These are phyloP conservation scores for Pemphigus obesinymphae DNA, from an alignment of 1,140 invertebrate species.

Conservation along the genomic window DNA sequence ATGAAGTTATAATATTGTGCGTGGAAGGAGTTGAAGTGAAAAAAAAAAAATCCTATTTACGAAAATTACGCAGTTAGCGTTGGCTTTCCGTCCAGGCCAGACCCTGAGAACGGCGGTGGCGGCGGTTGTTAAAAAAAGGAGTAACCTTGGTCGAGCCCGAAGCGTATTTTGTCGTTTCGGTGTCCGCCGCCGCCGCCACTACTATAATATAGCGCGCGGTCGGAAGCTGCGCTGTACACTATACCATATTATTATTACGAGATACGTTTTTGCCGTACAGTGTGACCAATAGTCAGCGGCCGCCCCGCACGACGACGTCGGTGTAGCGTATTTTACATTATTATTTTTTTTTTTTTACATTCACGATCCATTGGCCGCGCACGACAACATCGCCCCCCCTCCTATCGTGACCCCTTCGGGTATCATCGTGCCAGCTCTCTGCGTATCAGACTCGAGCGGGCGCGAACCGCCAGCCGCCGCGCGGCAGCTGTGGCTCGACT, in stretches of 20 bases:
- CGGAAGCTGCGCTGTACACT: background rate
- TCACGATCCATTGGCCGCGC: slow-evolving; percentile 18
- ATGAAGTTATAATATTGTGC: too few species aligned
- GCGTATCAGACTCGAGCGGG: background rate
- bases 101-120: background rate
- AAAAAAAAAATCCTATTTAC: slow-evolving; percentile 5
- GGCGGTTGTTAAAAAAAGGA: background rate
- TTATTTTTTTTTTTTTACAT: too few species aligned
- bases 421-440: too few species aligned
- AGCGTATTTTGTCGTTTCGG: slow-evolving; percentile 16
- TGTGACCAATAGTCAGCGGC: slow-evolving; percentile 13
- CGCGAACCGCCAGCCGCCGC: background rate
- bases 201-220: background rate
- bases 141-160: slow-evolving; percentile 24
- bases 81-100: background rate
- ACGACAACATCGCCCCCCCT: slow-evolving; percentile 8
- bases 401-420: slow-evolving; percentile 2
- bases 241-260: background rate
- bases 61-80: slow-evolving; percentile 17
- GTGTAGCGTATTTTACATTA: too few species aligned
- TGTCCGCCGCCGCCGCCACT: background rate
- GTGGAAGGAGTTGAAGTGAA: background rate
- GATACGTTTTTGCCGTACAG: slow-evolving; percentile 18
- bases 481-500: background rate
- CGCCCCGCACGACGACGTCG: background rate